phyloP scores from a whole-genome alignment of 2,888 invertebrate species.

The Blomia tropicalis region DNA sequence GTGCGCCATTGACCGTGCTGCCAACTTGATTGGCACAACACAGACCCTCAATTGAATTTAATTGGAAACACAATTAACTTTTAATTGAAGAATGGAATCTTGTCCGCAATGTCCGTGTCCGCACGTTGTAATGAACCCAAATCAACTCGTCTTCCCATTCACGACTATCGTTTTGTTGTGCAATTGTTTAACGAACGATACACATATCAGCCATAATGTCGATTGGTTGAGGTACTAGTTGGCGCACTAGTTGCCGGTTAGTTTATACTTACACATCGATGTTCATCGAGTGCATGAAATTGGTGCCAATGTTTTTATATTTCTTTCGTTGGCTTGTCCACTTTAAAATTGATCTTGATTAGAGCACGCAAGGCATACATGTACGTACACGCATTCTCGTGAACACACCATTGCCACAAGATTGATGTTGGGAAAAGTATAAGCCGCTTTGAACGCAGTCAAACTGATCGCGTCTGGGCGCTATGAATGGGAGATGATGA shows the following conservation, averaged over 20 bases:
- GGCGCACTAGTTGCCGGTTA: neutral
- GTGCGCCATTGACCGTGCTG: too few relatives aligned
- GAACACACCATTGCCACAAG: too few relatives aligned
- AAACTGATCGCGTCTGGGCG: conserved; percentile 1
- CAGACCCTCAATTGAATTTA: neutral
- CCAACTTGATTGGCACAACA: conserved; percentile 8
- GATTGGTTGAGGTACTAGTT: neutral
- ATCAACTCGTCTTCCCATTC: neutral
- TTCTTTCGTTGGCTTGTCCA: too few relatives aligned
- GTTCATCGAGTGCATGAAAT: conserved; percentile 4
- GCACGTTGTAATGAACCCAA: neutral
- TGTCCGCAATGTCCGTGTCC: neutral
- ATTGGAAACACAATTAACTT: conserved; percentile 6
- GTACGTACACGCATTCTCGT: too few relatives aligned
- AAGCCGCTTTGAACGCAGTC: neutral
- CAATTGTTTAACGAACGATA: neutral
- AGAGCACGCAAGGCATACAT: conserved; percentile 6
- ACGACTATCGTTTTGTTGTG: neutral
- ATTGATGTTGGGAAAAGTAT: conserved; percentile 12
- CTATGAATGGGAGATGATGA: conserved; percentile 13
- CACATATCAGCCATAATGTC: neutral
- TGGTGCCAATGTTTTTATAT: conserved; percentile 8
- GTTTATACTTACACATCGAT: neutral
- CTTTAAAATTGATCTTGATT: conserved; percentile 13
- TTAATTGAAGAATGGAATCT: neutral